Base-by-base conservation (phyloP, 2,797 vertebrate genomes). In the Otus scops region DNA sequence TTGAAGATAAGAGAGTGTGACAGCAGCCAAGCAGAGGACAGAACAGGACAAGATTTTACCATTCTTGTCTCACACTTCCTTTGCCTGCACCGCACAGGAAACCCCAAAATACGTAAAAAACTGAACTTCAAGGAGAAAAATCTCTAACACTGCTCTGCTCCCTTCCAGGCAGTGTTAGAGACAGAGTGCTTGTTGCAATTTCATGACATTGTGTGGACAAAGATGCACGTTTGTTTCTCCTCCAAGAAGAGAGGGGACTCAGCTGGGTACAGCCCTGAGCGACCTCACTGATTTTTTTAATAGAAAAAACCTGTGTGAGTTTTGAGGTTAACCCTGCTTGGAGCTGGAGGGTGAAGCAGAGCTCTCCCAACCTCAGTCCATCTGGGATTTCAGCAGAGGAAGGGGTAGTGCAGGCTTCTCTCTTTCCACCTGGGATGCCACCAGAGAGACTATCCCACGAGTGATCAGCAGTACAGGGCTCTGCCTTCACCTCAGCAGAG, bases 401-500 rank as follows among this genome's bases (percentile, higher is more conserved):
- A 65, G 27, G 77, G 9, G 20, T 36, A 39, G 47, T 7, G 8
- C 28, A 53, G 26, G 26, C 28, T 64, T 39, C 34, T 70, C 28
- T 45, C 57, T 36, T 63, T 57, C 36, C 22, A 73, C 26, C 59
- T 36, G 43, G 27, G 17, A 34, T 16, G 48, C 15, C 56, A 53
- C 39, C 3, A 1, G 8, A 45, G 48, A 38, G 67, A 30, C 28
- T 43, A 3, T 10, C 47, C 32, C n/a, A 23, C n/a, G 36, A 43
- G 27, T 1, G 7, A 60, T 11, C 54, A 74, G 43, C 32, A 16
- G 20, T 8, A 4, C 1, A 2, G 41, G 64, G 21, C 27, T 71
- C 71, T 50, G 53, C 7, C 59, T 67, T 60, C 34, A 48, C 26
- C 2, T 0, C 34, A 85, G 16, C 0, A 0, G 14, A 34, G 28